phyloP scores from a whole-genome alignment of 2,113 vertebrate species.

The Rafetus swinhoei region DNA sequence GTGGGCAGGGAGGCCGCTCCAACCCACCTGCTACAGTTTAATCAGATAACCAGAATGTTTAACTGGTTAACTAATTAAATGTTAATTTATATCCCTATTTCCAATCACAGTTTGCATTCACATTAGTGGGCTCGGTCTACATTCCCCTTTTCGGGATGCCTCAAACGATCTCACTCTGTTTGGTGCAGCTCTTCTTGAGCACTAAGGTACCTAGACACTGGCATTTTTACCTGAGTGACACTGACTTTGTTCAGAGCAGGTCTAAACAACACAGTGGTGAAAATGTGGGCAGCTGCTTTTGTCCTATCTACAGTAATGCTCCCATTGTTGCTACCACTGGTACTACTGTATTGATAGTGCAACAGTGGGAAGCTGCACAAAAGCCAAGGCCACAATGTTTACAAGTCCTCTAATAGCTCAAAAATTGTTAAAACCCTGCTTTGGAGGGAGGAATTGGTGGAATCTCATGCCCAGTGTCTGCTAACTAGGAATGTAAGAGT shows the following conservation, averaged over 20 bases:
- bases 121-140: fast-evolving
- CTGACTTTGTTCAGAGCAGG: background rate
- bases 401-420: no score
- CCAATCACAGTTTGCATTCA: background rate
- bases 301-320: background rate
- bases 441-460: no score
- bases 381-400: no score
- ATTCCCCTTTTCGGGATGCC: no score
- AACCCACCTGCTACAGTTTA: no score
- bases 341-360: background rate
- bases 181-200: background rate
- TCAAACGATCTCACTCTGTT: background rate
- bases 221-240: background rate
- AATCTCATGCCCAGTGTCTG: background rate
- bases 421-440: no score
- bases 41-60: no score
- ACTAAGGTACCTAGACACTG: background rate
- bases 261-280: background rate
- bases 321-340: background rate
- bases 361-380: no score
- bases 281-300: background rate
- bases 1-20: no score
- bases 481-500: no score
- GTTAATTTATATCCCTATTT: no score
- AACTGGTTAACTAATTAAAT: no score